Evolutionary conservation across 2,113 vertebrate species (phyloP).

Genomic region (Ornithorhynchus anatinus): DNA sequence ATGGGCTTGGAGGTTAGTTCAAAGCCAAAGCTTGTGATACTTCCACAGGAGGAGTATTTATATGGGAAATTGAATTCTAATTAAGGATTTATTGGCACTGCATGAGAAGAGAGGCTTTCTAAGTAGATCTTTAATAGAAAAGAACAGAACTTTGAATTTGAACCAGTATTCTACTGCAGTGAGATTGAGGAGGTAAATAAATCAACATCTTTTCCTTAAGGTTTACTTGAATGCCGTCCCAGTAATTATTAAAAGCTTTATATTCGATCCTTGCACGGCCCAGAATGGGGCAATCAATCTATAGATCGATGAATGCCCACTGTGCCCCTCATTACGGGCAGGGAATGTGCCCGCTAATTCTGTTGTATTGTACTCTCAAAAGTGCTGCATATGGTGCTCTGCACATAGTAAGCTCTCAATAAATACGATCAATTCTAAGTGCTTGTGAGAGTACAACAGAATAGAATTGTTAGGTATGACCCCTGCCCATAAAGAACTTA

Average conservation of each 20-base stretch:
- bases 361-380: too few relatives aligned
- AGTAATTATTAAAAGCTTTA: background rate
- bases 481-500: too few relatives aligned
- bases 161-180: slow-evolving; percentile 11
- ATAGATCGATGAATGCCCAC: too few relatives aligned
- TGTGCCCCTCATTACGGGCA: too few relatives aligned
- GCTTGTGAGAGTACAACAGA: too few relatives aligned
- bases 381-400: too few relatives aligned
- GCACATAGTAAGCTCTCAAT: too few relatives aligned
- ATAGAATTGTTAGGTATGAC: too few relatives aligned
- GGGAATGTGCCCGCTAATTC: too few relatives aligned
- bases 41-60: background rate
- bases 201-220: slow-evolving; percentile 5
- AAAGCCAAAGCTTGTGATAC: background rate
- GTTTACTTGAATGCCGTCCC: background rate
- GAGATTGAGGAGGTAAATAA: background rate
- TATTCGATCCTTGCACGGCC: too few relatives aligned
- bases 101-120: background rate
- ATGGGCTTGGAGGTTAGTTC: background rate
- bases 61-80: slow-evolving; percentile 41
- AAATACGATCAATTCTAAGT: too few relatives aligned
- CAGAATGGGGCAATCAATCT: too few relatives aligned
- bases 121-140: slow-evolving; percentile 4
- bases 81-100: background rate
- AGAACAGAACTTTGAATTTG: background rate